phyloP scores from a whole-genome alignment of 2,888 invertebrate species.

The Synergus laeviventris region DNA sequence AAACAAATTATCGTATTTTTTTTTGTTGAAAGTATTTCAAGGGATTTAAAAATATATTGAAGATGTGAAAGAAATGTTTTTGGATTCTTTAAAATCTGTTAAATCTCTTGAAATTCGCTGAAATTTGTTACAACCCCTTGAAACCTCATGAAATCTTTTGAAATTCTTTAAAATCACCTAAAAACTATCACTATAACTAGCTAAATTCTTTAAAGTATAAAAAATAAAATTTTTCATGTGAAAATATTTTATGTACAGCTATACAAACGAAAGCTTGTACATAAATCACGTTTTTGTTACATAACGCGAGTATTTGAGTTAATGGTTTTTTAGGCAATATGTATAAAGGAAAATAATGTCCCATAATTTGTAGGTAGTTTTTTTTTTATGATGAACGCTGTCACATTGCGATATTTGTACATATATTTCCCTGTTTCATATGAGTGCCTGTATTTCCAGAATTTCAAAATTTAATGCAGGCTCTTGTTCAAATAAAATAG shows the following conservation, averaged over 20 bases:
- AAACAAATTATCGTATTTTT: too few relatives aligned
- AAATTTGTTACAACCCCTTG: too few relatives aligned
- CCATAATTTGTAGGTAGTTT: neutral
- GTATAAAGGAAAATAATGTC: constrained; percentile 9
- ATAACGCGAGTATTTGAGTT: neutral
- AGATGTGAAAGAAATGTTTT: too few relatives aligned
- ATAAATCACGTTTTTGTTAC: neutral
- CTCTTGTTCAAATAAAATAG: constrained; percentile 9
- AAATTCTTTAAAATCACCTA: too few relatives aligned
- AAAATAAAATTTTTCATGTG: too few relatives aligned
- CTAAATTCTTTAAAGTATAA: too few relatives aligned
- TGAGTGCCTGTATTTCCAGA: constrained; percentile 5
- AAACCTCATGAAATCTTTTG: too few relatives aligned
- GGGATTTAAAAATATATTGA: too few relatives aligned
- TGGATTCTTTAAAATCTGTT: too few relatives aligned
- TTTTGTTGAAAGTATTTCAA: too few relatives aligned
- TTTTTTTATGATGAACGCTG: constrained; percentile 15
- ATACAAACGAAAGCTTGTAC: neutral
- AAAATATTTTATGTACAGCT: neutral
- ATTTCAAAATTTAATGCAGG: constrained; percentile 6
- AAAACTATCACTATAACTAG: too few relatives aligned
- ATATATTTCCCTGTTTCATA: constrained; percentile 4
- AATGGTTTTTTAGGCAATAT: neutral
- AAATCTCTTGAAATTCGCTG: too few relatives aligned
- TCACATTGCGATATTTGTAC: neutral